Conservation (phyloP, 2,797 vertebrate species). For the Sebastiscus albofasciatus region DNA sequence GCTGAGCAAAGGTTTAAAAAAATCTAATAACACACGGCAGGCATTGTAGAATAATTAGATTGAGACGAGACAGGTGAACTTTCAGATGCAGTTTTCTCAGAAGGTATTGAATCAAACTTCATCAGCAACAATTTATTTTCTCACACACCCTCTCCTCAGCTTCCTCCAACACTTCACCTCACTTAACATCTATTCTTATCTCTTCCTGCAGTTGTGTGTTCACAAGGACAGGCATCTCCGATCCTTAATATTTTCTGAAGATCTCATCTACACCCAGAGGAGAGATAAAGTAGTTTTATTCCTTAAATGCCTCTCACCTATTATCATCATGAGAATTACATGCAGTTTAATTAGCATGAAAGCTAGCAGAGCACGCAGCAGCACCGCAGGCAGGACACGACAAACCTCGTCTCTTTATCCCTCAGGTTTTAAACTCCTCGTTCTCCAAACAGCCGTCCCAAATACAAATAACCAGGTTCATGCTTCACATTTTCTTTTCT, state of each 20-base stretch:
- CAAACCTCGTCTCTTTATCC: slow-evolving; percentile 32
- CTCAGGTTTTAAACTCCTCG: slow-evolving; percentile 29
- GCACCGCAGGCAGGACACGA: slow-evolving; percentile 36
- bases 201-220: slow-evolving; percentile 46
- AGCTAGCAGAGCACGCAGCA: slow-evolving; percentile 27
- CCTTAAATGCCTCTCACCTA: slow-evolving; percentile 27
- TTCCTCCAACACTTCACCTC: background rate
- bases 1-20: background rate
- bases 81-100: background rate
- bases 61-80: background rate
- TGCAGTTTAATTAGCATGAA: slow-evolving; percentile 45
- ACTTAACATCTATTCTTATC: slow-evolving; percentile 42
- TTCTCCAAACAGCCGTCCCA: slow-evolving; percentile 42
- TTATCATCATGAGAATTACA: slow-evolving; percentile 36
- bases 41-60: background rate
- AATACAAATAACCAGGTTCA: slow-evolving; percentile 46
- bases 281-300: slow-evolving; percentile 35
- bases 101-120: slow-evolving; percentile 6
- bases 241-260: slow-evolving; percentile 23
- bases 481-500: slow-evolving; percentile 11
- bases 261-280: slow-evolving; percentile 28
- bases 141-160: background rate
- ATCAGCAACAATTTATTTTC: slow-evolving; percentile 21
- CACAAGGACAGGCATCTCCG: slow-evolving; percentile 10
- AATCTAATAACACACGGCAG: background rate